Evolutionary conservation across 1,140 invertebrate species (phyloP).

Genomic region (Eriosoma lanigerum): DNA sequence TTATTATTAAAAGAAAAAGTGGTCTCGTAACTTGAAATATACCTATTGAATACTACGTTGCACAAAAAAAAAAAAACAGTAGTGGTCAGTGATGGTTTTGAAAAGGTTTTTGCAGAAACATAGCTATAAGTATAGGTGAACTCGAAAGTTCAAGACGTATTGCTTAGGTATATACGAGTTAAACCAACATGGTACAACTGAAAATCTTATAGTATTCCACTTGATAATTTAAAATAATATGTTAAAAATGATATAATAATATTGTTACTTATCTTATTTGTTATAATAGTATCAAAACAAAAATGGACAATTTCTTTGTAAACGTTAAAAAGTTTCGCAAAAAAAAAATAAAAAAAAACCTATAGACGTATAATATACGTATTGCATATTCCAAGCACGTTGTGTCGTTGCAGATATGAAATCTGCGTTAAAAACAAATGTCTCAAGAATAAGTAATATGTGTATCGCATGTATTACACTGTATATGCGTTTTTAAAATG

Average conservation of each 20-base stretch:
- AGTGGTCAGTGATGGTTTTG: no score
- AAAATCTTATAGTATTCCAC: background rate
- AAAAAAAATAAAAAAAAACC: background rate
- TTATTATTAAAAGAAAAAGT: no score
- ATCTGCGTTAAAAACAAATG: conserved; percentile 32
- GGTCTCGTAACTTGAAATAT: no score
- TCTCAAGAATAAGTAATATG: conserved; percentile 20
- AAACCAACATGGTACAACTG: background rate
- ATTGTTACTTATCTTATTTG: no score
- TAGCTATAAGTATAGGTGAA: no score
- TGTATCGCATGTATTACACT: background rate
- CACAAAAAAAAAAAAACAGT: no score
- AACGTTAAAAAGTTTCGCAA: background rate
- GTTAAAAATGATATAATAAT: no score
- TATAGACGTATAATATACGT: background rate
- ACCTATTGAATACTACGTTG: no score
- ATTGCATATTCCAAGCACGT: background rate
- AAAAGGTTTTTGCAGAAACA: no score
- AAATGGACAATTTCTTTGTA: background rate
- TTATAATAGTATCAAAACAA: no score
- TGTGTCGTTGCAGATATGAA: background rate
- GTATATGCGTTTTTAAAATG: background rate
- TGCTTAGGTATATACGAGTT: background rate
- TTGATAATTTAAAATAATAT: no score
- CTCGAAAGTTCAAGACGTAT: no score